These are phyloP conservation scores for Aproaerema taeniolella DNA, from an alignment of 2,888 invertebrate genomes.

Conservation along the genomic window DNA sequence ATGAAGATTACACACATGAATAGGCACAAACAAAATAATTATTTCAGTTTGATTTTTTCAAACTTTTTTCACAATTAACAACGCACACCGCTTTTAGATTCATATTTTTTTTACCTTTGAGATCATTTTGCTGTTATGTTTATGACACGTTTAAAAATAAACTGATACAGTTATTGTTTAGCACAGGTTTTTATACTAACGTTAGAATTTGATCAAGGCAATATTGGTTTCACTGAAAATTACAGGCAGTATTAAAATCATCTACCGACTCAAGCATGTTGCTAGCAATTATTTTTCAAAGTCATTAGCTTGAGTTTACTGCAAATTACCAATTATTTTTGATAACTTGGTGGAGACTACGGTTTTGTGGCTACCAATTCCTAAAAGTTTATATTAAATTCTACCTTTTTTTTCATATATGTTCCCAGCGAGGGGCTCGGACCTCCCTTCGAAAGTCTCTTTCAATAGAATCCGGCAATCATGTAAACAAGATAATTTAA, in stretches of 20 bases:
- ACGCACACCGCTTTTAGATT: too few species aligned
- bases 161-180: slow-evolving; percentile 5
- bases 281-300: slow-evolving; percentile 53
- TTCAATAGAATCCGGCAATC: too few species aligned
- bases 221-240: slow-evolving; percentile 12
- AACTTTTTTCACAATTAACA: too few species aligned
- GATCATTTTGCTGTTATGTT: slow-evolving; percentile 49
- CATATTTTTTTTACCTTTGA: slow-evolving; percentile 61
- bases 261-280: slow-evolving; percentile 31
- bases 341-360: neutral
- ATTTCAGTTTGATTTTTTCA: too few species aligned
- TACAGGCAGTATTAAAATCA: slow-evolving; percentile 35
- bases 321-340: neutral
- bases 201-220: slow-evolving; percentile 4
- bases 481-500: too few species aligned
- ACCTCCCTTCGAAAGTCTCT: too few species aligned
- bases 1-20: too few species aligned
- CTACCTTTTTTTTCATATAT: too few species aligned
- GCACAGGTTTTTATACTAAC: slow-evolving; percentile 9
- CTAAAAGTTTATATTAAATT: neutral
- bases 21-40: too few species aligned
- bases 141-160: slow-evolving; percentile 20
- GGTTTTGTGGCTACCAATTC: neutral
- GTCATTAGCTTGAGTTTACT: slow-evolving; percentile 3
- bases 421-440: too few species aligned